Evolutionary conservation across 2,888 invertebrate genomes (phyloP).

Genomic region (Nemurella pictetii): DNA sequence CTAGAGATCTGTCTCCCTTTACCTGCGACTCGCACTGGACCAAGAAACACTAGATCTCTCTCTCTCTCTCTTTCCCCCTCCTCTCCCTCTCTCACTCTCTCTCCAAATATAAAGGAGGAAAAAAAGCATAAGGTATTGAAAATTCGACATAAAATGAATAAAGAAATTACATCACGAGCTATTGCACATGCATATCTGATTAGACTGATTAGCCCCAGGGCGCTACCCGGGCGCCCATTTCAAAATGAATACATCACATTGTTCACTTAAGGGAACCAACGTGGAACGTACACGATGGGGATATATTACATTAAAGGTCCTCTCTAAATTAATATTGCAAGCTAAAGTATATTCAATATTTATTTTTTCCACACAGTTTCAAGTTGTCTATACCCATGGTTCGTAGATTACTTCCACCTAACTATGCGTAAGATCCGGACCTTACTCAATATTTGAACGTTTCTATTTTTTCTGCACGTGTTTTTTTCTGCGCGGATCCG

Average conservation of each 20-base stretch:
- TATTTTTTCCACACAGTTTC: background rate
- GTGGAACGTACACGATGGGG: background rate
- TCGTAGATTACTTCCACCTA: background rate
- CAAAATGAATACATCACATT: constrained; percentile 16
- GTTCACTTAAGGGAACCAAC: constrained; percentile 8
- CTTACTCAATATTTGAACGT: constrained; percentile 8
- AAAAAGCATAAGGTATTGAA: background rate
- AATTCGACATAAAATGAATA: background rate
- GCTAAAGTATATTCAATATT: background rate
- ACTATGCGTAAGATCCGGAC: constrained; percentile 3
- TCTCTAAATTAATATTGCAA: background rate
- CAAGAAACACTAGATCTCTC: background rate
- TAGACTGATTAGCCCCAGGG: background rate
- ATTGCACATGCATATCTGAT: background rate
- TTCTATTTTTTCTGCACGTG: background rate
- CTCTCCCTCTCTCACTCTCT: background rate
- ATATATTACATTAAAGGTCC: background rate
- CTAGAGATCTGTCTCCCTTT: background rate
- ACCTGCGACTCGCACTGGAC: background rate
- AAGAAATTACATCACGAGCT: constrained; percentile 19
- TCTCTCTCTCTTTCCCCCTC: constrained; percentile 1
- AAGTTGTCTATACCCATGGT: background rate
- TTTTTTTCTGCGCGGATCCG: background rate
- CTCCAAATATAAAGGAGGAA: constrained; percentile 6
- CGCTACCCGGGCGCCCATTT: background rate